These are phyloP conservation scores for Parauchenoglanis punctatus DNA, from an alignment of 2,797 vertebrate genomes.

Conservation along the genomic window DNA sequence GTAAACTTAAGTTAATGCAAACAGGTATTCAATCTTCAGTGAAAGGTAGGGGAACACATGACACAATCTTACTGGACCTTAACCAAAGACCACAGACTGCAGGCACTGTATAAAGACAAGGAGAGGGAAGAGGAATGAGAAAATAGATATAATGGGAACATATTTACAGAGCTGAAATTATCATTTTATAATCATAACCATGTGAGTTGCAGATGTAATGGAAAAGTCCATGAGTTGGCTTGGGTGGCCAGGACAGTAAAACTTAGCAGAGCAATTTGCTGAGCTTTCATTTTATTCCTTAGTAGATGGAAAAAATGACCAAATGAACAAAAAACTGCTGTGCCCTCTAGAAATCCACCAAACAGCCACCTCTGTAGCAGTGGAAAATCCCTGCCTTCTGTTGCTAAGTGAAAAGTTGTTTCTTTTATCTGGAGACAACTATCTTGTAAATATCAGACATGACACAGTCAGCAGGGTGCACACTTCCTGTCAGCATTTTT, in stretches of 20 bases:
- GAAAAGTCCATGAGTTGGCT: conserved; percentile 21
- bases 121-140: conserved; percentile 17
- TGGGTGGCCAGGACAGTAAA: conserved; percentile 28
- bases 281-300: conserved; percentile 40
- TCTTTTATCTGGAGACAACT: conserved; percentile 20
- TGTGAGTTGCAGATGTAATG: conserved; percentile 39
- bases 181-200: conserved; percentile 36
- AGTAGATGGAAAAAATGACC: conserved; percentile 64
- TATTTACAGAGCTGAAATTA: conserved; percentile 50
- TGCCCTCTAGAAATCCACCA: conserved; percentile 18
- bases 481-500: conserved; percentile 11
- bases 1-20: conserved; percentile 2
- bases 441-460: conserved; percentile 22
- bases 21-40: not conserved
- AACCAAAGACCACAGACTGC: not conserved
- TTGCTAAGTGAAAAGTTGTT: not conserved
- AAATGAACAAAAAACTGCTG: not conserved
- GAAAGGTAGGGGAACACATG: not conserved
- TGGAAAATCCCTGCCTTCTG: conserved; percentile 15
- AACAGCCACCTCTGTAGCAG: conserved; percentile 1
- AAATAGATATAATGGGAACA: conserved; percentile 20
- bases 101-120: not conserved
- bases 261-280: conserved; percentile 24
- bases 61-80: not conserved
- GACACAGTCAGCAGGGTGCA: not conserved